Percentiles rank a stretch among this genome's conserved stretches.
Evolutionary conservation across 2,797 vertebrate genomes (phyloP).

Genomic region (Falco biarmicus): DNA sequence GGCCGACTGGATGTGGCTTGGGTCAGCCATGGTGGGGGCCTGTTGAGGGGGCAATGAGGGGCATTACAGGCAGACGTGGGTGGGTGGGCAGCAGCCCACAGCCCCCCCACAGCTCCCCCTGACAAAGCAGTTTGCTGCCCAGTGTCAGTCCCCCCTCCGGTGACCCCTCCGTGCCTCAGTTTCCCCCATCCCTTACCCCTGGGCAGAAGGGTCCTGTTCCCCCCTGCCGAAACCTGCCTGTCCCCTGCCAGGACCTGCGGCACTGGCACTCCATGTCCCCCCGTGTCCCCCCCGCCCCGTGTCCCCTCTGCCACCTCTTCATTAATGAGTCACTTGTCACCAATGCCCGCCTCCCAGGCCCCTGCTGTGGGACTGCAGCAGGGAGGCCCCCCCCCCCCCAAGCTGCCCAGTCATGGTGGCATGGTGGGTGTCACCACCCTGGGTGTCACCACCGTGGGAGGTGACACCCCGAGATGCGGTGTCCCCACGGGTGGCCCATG

Average conservation of each 20-base stretch:
- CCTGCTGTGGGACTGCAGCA: neutral
- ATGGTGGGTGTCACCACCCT: neutral
- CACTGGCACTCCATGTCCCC: neutral
- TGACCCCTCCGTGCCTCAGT: neutral
- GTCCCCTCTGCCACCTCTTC: neutral
- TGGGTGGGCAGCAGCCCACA: no score
- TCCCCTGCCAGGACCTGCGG: neutral
- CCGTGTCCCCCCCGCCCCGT: neutral
- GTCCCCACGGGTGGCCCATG: no score
- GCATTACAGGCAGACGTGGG: neutral
- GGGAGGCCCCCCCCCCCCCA: neutral
- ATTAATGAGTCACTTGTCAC: neutral
- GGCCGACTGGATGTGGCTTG: conserved; percentile 76
- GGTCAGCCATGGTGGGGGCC: conserved; percentile 73
- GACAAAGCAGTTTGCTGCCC: neutral
- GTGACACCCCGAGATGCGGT: neutral
- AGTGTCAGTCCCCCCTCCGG: no score
- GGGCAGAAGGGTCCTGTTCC: no score
- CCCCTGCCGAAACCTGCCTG: neutral
- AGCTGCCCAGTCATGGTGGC: neutral
- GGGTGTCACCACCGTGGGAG: neutral
- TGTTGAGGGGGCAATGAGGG: accelerated
- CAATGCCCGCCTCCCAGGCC: neutral
- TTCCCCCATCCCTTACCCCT: accelerated
- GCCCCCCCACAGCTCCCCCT: no score